Evolutionary conservation across 2,888 invertebrate species (phyloP), one percentile per base, ranked within the genome.

Genomic region (Acanthopleura granulata): DNA sequence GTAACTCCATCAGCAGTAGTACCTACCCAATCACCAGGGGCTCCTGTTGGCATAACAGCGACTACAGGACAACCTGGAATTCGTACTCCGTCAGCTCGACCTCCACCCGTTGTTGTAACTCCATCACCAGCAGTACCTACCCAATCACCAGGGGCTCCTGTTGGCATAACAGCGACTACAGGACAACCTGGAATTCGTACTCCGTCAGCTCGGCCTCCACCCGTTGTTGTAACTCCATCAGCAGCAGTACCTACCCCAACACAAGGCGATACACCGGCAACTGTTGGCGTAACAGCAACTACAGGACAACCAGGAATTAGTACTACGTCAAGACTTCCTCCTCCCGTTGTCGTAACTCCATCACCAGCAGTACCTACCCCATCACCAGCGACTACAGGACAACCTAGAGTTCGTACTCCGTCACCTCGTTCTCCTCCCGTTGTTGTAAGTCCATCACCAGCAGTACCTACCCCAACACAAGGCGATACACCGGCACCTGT

Each of bases 341-440:
- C n/a, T 57, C 18, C 40, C 40, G 40, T 3, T 40, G 40, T 40
- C 9, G 40, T 40, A 9, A 40, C 40, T 40, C 40, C 40, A 40
- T 40, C 57, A 57, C 57, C 57, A n/a, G 57, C 57, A 22, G n/a
- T 57, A n/a, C 57, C 57, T n/a, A 57, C n/a, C 40, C 40, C 40
- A 6, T 6, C 6, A 18, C 57, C 57, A 57, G 4, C 57, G 3
- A 12, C 3, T 57, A 18, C 57, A n/a, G 12, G n/a, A 57, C n/a
- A 22, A n/a, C 57, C 57, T n/a, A 12, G 12, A 18, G 57, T 22
- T 4, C 3, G 6, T 57, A 18, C 57, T 6, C 57, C 57, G 57
- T 22, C 57, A 22, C 6, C 57, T 3, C n/a, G 57, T 6, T 40
- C 40, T 22, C 57, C n/a, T 57, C 18, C 40, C 40, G 40, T 3